Evolutionary conservation across 2,797 vertebrate genomes (phyloP).

Genomic region (Macropus fuliginosus): DNA sequence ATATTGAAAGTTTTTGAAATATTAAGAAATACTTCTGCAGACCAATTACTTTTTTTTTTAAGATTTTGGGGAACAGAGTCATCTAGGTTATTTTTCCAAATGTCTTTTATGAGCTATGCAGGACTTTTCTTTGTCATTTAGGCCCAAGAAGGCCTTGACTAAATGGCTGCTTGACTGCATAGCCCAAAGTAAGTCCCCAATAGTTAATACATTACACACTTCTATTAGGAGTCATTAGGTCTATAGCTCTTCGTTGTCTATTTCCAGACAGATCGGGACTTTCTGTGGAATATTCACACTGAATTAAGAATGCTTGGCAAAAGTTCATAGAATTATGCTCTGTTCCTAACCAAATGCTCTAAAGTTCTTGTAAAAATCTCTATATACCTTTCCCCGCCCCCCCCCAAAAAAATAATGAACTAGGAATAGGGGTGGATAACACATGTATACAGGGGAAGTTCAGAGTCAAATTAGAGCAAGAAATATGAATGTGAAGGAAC

Average conservation of each 20-base stretch:
- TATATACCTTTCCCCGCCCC: not conserved
- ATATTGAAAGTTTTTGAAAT: not conserved
- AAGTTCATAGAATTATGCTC: not conserved
- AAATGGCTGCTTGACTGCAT: not conserved
- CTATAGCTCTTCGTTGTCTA: not conserved
- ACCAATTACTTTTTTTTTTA: not conserved
- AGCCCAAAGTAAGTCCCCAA: conserved; percentile 15
- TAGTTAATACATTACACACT: conserved; percentile 32
- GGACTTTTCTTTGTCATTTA: conserved; percentile 23
- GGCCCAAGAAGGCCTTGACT: not conserved
- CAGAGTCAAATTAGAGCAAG: conserved; percentile 29
- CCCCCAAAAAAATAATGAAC: not conserved
- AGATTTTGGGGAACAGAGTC: conserved; percentile 18
- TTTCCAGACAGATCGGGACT: conserved; percentile 42
- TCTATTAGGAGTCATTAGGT: conserved; percentile 7
- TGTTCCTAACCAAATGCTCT: conserved; percentile 8
- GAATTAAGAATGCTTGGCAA: not conserved
- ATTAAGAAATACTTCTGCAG: conserved; percentile 7
- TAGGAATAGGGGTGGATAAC: not conserved
- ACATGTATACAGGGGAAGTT: conserved; percentile 41
- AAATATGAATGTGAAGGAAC: conserved; percentile 35
- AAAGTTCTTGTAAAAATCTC: conserved; percentile 50
- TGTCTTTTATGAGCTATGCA: conserved; percentile 14
- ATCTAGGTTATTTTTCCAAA: conserved; percentile 3
- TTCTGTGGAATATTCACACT: conserved; percentile 24